Conservation (phyloP, 2,113 vertebrate species). For the Ivindomyrus marchei region DNA sequence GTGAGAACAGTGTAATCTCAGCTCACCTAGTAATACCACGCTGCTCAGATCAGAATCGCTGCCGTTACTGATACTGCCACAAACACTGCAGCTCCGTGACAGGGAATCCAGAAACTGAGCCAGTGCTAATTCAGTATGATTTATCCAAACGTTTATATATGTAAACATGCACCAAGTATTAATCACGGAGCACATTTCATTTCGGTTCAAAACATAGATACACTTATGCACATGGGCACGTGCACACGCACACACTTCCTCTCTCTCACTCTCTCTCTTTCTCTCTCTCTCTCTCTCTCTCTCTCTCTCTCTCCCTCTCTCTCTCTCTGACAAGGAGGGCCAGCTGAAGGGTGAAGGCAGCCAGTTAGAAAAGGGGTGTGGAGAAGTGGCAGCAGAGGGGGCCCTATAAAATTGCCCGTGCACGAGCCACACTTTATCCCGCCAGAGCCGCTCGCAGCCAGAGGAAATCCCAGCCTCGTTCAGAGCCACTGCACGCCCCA, state of each 20-base stretch:
- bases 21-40: background rate
- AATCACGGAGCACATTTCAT: background rate
- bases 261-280: background rate
- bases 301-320: constrained; percentile 6
- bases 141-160: background rate
- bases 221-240: background rate
- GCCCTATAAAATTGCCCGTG: constrained; percentile 57
- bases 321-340: constrained; percentile 30
- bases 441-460: constrained; percentile 45
- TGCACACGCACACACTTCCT: background rate
- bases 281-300: background rate
- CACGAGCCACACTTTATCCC: constrained; percentile 59
- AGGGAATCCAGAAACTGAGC: background rate
- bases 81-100: background rate
- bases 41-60: background rate
- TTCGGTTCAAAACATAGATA: background rate
- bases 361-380: constrained; percentile 52
- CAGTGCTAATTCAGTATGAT: background rate
- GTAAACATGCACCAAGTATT: background rate
- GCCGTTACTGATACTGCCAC: background rate
- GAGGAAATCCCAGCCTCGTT: constrained; percentile 47
- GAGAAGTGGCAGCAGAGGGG: constrained; percentile 35
- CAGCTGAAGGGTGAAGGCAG: constrained; percentile 37
- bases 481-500: constrained; percentile 25
- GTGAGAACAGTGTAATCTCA: background rate